Conservation (phyloP, 37 sponge, comb jelly and placozoan genomes). For the Mnemiopsis leidyi region DNA sequence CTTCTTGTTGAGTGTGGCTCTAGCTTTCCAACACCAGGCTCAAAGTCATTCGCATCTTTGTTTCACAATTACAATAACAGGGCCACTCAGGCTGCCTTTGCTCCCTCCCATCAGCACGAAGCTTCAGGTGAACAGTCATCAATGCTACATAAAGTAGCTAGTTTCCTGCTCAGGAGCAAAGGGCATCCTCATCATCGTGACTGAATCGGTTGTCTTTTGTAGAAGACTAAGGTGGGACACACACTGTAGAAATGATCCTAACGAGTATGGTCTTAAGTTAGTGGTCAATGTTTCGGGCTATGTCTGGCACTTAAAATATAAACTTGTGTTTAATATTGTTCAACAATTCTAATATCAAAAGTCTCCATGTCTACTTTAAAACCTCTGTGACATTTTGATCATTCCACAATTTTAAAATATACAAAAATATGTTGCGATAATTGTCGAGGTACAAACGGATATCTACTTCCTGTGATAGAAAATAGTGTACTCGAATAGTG, state of each 20-base stretch:
- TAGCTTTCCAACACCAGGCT: too few relatives aligned
- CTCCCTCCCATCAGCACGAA: constrained; percentile 41
- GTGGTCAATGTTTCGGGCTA: neutral
- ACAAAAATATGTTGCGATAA: neutral
- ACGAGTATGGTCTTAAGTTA: constrained; percentile 92
- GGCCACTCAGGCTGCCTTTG: constrained; percentile 65
- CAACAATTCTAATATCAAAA: neutral
- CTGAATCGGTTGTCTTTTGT: constrained; percentile 82
- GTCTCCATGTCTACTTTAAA: neutral
- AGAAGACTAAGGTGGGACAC: constrained; percentile 88
- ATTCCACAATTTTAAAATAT: neutral
- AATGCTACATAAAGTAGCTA: neutral
- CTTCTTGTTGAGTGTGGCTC: too few relatives aligned
- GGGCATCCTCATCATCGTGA: constrained; percentile 85
- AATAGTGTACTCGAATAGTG: too few relatives aligned
- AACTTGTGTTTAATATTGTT: constrained; percentile 19
- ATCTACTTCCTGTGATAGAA: too few relatives aligned
- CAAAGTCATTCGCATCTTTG: too few relatives aligned
- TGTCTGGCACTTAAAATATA: neutral
- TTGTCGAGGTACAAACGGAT: too few relatives aligned
- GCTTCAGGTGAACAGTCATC: constrained; percentile 65
- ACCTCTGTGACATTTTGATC: too few relatives aligned
- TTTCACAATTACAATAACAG: neutral
- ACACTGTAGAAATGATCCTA: constrained; percentile 99
- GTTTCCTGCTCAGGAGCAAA: constrained; percentile 64